These are phyloP conservation scores for Valencia hispanica DNA, from an alignment of 2,797 vertebrate genomes.

Conservation along the genomic window DNA sequence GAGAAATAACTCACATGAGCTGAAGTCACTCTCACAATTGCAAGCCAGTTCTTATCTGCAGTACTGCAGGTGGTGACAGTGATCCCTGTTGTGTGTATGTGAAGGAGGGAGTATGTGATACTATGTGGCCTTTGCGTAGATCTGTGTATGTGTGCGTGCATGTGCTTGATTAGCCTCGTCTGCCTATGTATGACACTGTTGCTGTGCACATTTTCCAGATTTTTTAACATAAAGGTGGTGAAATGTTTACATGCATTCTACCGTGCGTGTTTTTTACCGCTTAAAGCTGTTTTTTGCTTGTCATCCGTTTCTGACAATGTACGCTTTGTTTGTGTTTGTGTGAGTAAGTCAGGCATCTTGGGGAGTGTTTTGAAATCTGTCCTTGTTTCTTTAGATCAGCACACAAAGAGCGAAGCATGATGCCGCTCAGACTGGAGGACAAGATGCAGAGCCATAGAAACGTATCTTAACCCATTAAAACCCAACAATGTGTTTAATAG, in stretches of 20 bases:
- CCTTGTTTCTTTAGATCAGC: conserved; percentile 37
- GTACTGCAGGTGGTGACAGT: conserved; percentile 65
- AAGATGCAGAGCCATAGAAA: conserved; percentile 26
- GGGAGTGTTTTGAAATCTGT: conserved; percentile 7
- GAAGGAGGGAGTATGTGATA: conserved; percentile 1
- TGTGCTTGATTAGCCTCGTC: not conserved
- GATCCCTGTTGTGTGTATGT: conserved; percentile 22
- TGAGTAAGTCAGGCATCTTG: not conserved
- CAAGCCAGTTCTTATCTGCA: conserved; percentile 67
- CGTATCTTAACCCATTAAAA: not conserved
- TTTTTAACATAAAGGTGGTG: not conserved
- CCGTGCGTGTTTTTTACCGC: not conserved
- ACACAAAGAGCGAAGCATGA: conserved; percentile 31
- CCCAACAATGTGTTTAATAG: not conserved
- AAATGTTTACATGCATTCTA: conserved; percentile 3
- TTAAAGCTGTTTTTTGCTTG: conserved; percentile 2
- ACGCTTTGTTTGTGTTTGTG: conserved; percentile 2
- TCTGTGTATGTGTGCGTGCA: not conserved
- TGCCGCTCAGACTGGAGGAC: conserved; percentile 25
- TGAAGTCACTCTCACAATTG: conserved; percentile 49
- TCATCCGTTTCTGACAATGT: conserved; percentile 4
- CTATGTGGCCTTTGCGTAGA: conserved; percentile 8
- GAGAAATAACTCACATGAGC: conserved; percentile 33
- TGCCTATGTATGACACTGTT: conserved; percentile 4
- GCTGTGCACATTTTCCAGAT: conserved; percentile 20